A percentile compares a stretch with the other conserved stretches of the same genome.
These are phyloP conservation scores for Alosa sapidissima DNA, from an alignment of 2,797 vertebrate genomes.

Conservation along the genomic window DNA sequence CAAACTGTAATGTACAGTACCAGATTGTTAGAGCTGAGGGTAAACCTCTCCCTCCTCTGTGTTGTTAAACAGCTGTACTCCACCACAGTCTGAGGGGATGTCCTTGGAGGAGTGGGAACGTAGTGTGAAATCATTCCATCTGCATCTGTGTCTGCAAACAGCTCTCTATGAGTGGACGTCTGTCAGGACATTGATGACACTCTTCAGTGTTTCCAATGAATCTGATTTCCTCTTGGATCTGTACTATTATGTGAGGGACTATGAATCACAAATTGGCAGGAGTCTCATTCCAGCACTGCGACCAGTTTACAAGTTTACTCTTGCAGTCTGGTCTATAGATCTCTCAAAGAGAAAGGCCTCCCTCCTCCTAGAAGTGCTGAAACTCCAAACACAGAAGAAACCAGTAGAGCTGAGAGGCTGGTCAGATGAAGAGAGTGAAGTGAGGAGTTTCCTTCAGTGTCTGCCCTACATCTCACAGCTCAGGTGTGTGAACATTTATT, in stretches of 20 bases:
- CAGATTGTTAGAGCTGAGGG: no score
- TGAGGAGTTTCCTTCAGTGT: no score
- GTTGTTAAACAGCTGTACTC: conserved; percentile 27
- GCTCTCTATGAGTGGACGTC: not conserved
- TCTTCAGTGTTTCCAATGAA: not conserved
- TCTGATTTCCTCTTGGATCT: not conserved
- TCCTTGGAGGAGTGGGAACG: not conserved
- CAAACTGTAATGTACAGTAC: not conserved
- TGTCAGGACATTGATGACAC: not conserved
- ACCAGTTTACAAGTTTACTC: conserved; percentile 27
- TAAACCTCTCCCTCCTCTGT: no score
- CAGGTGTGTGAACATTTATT: no score
- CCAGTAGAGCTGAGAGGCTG: no score
- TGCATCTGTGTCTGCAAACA: conserved; percentile 45
- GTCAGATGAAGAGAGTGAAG: no score
- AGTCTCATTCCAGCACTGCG: conserved; percentile 36
- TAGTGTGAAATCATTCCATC: conserved; percentile 17
- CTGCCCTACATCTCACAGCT: no score
- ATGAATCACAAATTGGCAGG: not conserved
- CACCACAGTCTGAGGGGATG: not conserved
- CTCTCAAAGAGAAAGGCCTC: conserved; percentile 34
- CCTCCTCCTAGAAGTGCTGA: conserved; percentile 29
- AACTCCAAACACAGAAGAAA: no score
- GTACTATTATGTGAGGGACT: not conserved
- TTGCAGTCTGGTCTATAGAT: conserved; percentile 35